Evolutionary conservation across 2,797 vertebrate genomes (phyloP), one percentile per base, ranked within the genome.

Genomic region (Ateles fusciceps): DNA sequence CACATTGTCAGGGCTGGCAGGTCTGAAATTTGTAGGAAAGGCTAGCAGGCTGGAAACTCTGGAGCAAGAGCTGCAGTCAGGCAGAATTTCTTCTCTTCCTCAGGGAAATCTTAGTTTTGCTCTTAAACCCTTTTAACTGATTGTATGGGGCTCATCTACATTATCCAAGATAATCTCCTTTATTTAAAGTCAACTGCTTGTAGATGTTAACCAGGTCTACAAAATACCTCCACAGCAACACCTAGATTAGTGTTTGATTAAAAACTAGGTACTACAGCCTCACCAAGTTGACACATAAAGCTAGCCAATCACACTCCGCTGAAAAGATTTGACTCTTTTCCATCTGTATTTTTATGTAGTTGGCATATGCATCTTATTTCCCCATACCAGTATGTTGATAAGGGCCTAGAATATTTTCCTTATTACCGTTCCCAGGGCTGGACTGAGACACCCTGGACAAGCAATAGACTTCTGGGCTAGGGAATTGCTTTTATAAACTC

Each of bases 161-260:
- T 93, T 83, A 85, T 64, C 75, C 42, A 91, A 24, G 21, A 39
- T 94, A 57, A 78, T 85, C 52, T 93, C 57, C 74, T 96, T 76
- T 57, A 68, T 57, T 81, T 93, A 89, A 93, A 93, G 75, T 78
- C 64, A 85, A 50, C 39, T 46, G 74, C 55, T 55, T 50, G 84
- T 75, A 52, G 72, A 84, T 87, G 36, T 57, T 86, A 81, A 46
- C 42, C 9, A 7, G 48, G 74, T 76, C 48, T 71, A 24, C 14
- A 42, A 90, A 90, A 87, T 14, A 59, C 80, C 11, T 88, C 33
- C 44, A n/a, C 7, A 76, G 42, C 30, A 93, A 64, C 71, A 59
- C 61, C 50, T 33, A 42, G 55, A 46, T 71, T 21, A 85, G 74
- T 48, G 30, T 71, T 85, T 59, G 24, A 22, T 61, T 36, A 30